Conservation (phyloP, 2,797 vertebrate genomes). For the Dryobates pubescens region DNA sequence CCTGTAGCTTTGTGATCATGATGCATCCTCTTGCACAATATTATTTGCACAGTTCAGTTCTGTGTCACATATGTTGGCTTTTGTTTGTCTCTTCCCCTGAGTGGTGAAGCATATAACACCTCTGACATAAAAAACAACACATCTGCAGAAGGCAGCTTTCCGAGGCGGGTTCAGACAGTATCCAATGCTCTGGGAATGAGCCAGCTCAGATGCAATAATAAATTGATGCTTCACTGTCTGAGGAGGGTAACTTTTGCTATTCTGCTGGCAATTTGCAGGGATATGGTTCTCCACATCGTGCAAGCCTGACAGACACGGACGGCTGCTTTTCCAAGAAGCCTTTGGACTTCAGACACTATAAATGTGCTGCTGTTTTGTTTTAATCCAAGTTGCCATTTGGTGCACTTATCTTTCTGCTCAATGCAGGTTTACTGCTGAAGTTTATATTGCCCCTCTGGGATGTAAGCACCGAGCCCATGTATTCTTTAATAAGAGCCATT, state of each 20-base stretch:
- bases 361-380: conserved; percentile 10
- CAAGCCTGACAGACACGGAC: neutral
- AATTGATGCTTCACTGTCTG: neutral
- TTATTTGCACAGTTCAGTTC: neutral
- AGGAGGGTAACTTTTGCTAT: neutral
- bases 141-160: conserved; percentile 41
- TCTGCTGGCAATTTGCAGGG: neutral
- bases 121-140: conserved; percentile 11
- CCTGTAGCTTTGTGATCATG: neutral
- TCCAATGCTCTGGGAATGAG: conserved; percentile 43
- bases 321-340: neutral
- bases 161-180: neutral
- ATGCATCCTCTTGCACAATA: neutral
- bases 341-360: neutral
- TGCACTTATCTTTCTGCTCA: neutral
- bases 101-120: neutral
- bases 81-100: conserved; percentile 30
- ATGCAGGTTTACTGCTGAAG: conserved; percentile 4
- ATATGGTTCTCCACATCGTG: neutral
- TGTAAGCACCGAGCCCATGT: neutral
- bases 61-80: conserved; percentile 14
- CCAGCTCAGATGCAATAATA: conserved; percentile 32
- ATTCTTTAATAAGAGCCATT: neutral
- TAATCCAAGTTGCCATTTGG: conserved; percentile 4
- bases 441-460: neutral